Conservation (phyloP, 2,888 invertebrate genomes). For the Conomelus anceps region DNA sequence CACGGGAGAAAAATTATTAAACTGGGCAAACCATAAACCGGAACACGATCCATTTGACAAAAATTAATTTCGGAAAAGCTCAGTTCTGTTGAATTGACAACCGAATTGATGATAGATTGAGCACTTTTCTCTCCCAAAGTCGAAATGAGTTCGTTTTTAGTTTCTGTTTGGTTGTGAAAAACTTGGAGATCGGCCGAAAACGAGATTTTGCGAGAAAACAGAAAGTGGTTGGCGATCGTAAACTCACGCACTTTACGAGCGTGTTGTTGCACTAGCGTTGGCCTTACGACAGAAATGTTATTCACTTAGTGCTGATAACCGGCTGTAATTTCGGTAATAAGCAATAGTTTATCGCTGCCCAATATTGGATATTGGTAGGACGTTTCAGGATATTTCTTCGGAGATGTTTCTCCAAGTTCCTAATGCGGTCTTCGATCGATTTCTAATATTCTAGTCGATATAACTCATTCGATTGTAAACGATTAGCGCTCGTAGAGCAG, state of each 20-base stretch:
- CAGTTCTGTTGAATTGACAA: neutral
- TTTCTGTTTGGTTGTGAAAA: neutral
- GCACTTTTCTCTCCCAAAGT: neutral
- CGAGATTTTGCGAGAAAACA: neutral
- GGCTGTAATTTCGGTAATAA: neutral
- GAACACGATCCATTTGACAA: neutral
- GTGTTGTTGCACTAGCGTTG: neutral
- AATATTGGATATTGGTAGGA: neutral
- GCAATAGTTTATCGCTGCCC: neutral
- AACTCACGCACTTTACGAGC: neutral
- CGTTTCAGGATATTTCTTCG: neutral
- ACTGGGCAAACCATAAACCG: neutral
- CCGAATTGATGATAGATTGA: neutral
- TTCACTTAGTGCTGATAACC: neutral
- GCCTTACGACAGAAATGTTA: neutral
- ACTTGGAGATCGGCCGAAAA: neutral
- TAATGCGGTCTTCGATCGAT: no score
- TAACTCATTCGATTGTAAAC: no score
- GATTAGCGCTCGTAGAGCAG: no score
- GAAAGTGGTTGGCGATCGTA: neutral
- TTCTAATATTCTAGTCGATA: neutral
- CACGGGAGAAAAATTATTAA: neutral
- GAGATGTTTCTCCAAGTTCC: neutral
- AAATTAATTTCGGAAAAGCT: neutral
- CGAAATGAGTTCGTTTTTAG: neutral